Base-by-base conservation (phyloP, 2,797 vertebrate genomes). In the Sebastes hubbsi region DNA sequence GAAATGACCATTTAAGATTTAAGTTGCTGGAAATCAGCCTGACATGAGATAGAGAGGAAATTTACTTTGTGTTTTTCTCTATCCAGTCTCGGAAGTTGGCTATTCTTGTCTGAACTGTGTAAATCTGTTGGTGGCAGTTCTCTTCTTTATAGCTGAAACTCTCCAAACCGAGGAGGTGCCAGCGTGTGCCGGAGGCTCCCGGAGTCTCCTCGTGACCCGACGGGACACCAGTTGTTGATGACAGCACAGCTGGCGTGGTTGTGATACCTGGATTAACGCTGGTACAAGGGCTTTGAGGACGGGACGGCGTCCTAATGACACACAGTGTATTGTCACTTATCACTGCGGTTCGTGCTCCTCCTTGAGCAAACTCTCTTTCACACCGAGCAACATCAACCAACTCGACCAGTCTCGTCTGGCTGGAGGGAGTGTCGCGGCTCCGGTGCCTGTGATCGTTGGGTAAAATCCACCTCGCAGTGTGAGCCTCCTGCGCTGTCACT, bases 31-130 rank as follows among this genome's bases (percentile, higher is more conserved):
- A 68, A 59, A 61, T 34, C 4, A 4, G 7, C 25, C 56, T 34
- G 20, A 25, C 2, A 16, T 38, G 5, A 56, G 5, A 60, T 66
- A 22, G 1, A n/a, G 24, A 9, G 68, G 9, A 34, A 24, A 58
- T 38, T 74, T 95, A 98, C 77, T 97, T 97, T 90, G 97, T 94
- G 80, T 97, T 97, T 78, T 94, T 95, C 81, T 96, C 95, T 65
- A 98, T 97, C 97, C 97, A 99, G 92, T 97, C 96, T 92, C 94
- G 96, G 75, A 98, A 97, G 69, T 93, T 95, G 75, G 92, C 86
- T 59, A 96, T 94, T 70, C 95, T 95, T 56, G 96, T 97, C 81
- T 97, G 97, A 75, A 95, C 95, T 0, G 95, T 96, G 88, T 95
- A 94, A 25, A 95, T 95, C 68, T 92, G 87, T 29, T 90, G 93